Base-by-base conservation (phyloP, 2,888 invertebrate genomes). In the Boloria selene region DNA sequence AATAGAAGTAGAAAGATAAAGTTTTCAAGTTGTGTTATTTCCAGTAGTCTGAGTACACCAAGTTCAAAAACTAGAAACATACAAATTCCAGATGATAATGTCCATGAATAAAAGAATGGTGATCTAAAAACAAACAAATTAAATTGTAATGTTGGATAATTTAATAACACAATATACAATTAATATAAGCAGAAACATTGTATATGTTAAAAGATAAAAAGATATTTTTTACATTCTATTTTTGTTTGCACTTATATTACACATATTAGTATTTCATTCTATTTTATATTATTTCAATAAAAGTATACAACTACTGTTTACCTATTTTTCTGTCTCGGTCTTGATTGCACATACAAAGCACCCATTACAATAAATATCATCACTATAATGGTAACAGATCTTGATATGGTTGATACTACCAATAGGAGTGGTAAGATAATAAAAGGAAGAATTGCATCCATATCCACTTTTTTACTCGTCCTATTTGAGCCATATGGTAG, bases 81-180 rank as follows among this genome's bases (percentile, higher is more conserved):
- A 74, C 93, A 93, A 4, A 94, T 75, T 4, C 94, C 92, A 13
- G 96, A 96, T 53, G 95, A 94, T 51, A 95, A 79, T 0, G 95
- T 93, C 96, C 97, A 97, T 72, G 95, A 93, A 69, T 94, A 93
- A 82, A 96, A 96, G 83, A 97, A 96, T 77, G 94, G 94, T 1
- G 96, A 95, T 67, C 94, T 93, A 79, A n/a, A 85, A 86, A 65
- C 1, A 31, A 47, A 38, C 2, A 56, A 62, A 64, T 54, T 26
- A 55, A 50, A 31, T 51, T 51, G 13, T 61, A 18, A 56, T 31
- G 3, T n/a, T 49, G 4, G 13, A 13, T 16, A 26, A n/a, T 49
- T 31, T 17, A 22, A 13, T 10, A 45, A 18, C 14, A 17, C 18
- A 14, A 18, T 44, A 44, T 14, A 44, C 3, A 22, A 22, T 13